Evolutionary conservation across 2,797 vertebrate genomes (phyloP).

Genomic region (Neosilurus hyrtlii): DNA sequence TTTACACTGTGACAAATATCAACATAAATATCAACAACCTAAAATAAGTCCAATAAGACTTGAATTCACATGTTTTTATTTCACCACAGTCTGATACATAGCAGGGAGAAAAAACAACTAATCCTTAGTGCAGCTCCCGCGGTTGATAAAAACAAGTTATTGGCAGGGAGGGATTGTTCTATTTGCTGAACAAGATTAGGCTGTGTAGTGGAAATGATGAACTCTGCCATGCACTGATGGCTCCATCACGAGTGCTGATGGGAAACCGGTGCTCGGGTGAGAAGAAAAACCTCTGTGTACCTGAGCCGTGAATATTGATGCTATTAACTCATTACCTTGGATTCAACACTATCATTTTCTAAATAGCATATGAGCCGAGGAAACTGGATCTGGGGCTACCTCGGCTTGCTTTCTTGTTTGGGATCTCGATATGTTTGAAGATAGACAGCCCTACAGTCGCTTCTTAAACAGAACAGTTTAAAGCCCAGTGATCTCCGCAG

Average conservation of each 20-base stretch:
- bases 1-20: neutral
- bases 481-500: neutral
- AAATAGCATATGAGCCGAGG: neutral
- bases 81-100: neutral
- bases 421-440: neutral
- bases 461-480: neutral
- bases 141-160: neutral
- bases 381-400: neutral
- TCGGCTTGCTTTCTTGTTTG: neutral
- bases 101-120: neutral
- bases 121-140: neutral
- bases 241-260: conserved; percentile 9
- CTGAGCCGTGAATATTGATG: neutral
- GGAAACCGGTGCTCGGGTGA: neutral
- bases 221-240: conserved; percentile 25
- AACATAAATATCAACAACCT: no score
- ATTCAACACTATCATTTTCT: neutral
- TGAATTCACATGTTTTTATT: no score
- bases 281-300: neutral
- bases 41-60: neutral
- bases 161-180: conserved; percentile 13
- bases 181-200: conserved; percentile 27
- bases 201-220: conserved; percentile 32
- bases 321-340: neutral
- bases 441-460: neutral